A percentile compares a stretch with the other conserved stretches of the same genome.
Conservation (phyloP, 1,140 invertebrate species). For the Mactra quadrangularis region DNA sequence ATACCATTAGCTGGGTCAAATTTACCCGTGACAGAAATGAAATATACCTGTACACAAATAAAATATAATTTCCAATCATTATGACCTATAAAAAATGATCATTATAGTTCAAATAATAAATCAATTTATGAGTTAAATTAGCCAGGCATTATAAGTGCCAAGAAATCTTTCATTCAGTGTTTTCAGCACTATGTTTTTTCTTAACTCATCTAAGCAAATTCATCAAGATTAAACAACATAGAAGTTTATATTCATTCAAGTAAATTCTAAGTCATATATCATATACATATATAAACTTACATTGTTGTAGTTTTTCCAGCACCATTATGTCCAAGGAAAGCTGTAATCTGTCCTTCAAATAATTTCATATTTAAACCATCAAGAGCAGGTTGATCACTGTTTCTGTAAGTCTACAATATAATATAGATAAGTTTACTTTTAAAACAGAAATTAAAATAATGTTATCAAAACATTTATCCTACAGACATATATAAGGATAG, state of each 20-base stretch:
- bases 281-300: no score
- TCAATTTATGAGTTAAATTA: no score
- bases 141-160: no score
- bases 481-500: neutral
- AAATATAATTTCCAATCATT: neutral
- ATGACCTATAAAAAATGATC: no score
- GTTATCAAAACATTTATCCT: neutral
- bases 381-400: slow-evolving; percentile 86
- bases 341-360: slow-evolving; percentile 87
- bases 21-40: neutral
- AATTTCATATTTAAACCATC: slow-evolving; percentile 87
- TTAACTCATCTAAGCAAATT: no score
- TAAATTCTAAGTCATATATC: no score
- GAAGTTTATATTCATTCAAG: no score
- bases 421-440: neutral
- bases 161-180: no score
- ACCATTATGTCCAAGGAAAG: slow-evolving; percentile 87
- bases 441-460: neutral
- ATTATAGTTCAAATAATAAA: no score
- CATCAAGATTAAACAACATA: no score
- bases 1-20: neutral
- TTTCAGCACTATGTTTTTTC: no score
- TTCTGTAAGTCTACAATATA: slow-evolving; percentile 18
- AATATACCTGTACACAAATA: neutral
- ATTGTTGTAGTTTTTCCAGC: slow-evolving; percentile 85